A percentile compares a stretch with the other conserved stretches of the same genome.
These are phyloP conservation scores for Microctonus hyperodae DNA, from an alignment of 2,888 invertebrate genomes.

Conservation along the genomic window DNA sequence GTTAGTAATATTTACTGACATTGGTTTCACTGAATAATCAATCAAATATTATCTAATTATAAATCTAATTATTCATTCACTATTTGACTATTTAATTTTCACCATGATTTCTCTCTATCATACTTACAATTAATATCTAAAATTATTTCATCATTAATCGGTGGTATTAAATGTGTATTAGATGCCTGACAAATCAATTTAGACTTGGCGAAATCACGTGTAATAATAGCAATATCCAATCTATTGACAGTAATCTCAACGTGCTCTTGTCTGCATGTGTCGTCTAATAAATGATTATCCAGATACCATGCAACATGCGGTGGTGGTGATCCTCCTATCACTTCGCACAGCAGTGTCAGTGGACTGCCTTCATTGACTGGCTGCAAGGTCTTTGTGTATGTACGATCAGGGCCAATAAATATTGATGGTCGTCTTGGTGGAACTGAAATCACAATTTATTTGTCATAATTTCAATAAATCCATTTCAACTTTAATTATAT, in stretches of 20 bases:
- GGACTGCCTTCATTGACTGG: constrained; percentile 54
- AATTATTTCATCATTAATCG: constrained; percentile 58
- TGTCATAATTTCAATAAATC: too few relatives aligned
- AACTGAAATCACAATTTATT: constrained; percentile 46
- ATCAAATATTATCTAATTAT: not conserved
- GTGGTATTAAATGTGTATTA: constrained; percentile 83
- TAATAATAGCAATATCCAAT: constrained; percentile 75
- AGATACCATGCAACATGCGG: constrained; percentile 84
- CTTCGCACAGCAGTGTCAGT: constrained; percentile 52
- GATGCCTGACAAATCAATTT: constrained; percentile 85
- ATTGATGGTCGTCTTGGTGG: constrained; percentile 54
- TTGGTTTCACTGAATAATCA: constrained; percentile 88
- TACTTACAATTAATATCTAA: constrained; percentile 57
- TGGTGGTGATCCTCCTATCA: constrained; percentile 68
- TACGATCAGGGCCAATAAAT: constrained; percentile 45
- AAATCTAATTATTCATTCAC: not conserved
- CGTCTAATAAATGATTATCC: constrained; percentile 74
- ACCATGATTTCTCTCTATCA: not conserved
- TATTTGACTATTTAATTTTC: not conserved
- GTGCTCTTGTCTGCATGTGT: constrained; percentile 74
- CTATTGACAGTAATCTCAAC: constrained; percentile 81
- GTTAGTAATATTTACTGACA: constrained; percentile 81
- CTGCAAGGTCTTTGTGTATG: constrained; percentile 47
- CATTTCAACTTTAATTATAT: too few relatives aligned
- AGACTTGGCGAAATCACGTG: constrained; percentile 77